These are phyloP conservation scores for Mastigias papua DNA, from an alignment of 30 jellyfish, hydroid and myxozoan species.

Conservation along the genomic window DNA sequence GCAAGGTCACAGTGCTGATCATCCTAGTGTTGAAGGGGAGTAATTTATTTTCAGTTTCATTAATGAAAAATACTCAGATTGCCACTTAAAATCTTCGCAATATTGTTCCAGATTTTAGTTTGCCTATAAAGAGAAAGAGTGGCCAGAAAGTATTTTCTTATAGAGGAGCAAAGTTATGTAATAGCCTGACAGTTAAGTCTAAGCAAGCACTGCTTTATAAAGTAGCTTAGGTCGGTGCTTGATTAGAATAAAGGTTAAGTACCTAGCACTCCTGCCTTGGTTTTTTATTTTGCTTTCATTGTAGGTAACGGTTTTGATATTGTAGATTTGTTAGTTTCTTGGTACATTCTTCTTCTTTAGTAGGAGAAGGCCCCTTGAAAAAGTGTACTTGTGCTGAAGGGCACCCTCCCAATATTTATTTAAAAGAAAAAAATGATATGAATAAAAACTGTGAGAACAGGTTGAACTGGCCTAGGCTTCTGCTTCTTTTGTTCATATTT, in stretches of 20 bases:
- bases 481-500: not conserved
- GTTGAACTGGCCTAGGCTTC: not conserved
- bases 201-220: not conserved
- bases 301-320: not conserved
- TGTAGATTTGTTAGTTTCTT: not conserved
- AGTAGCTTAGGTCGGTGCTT: no score
- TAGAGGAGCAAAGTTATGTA: not conserved
- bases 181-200: not conserved
- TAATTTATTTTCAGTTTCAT: not conserved
- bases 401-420: not conserved
- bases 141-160: not conserved
- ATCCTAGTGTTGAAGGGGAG: not conserved
- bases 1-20: slow-evolving; percentile 21
- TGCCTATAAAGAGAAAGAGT: not conserved
- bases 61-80: not conserved
- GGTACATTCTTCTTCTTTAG: not conserved
- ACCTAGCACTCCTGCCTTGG: not conserved
- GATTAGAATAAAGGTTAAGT: no score
- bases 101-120: not conserved
- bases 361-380: not conserved
- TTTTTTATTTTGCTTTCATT: no score
- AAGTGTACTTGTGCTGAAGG: not conserved
- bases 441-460: not conserved
- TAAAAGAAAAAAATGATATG: not conserved
- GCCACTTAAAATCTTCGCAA: not conserved